Base-by-base conservation (phyloP, 2,888 invertebrate species). In the Acholoe squamosa region DNA sequence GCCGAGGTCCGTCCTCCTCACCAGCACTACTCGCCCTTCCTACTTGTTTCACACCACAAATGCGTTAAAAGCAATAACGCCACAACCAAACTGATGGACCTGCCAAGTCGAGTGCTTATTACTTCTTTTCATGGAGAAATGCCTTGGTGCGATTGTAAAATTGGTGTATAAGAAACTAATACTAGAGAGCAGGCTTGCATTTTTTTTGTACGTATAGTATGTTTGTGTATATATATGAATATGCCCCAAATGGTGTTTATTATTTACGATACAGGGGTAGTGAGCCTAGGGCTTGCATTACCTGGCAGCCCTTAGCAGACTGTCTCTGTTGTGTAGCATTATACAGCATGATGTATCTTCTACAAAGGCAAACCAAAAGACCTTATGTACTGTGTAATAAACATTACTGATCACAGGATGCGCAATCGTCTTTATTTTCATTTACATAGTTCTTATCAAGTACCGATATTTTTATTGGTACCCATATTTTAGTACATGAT, bases 301-400 rank as follows among this genome's bases (percentile, higher is more conserved):
- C 28, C 3, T 25, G 71, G 14, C 28, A 7, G 28, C 25, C 71
- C 71, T 14, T n/a, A 67, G 71, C 71, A 71, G 71, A 28, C 71
- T 71, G 71, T 71, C 71, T 71, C 71, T 71, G 71, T 71, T 71
- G 71, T 71, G 71, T 71, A 71, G 71, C 71, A 71, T 71, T 71
- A 71, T 84, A 84, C 33, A 84, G 43, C 84, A 34, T 84, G 16
- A 84, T 34, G 34, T 51, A 84, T 84, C 31, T 28, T 28, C 71
- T 25, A 28, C 28, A 71, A 71, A 77, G 84, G 25, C 84, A 84
- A 84, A 84, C 43, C 84, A 84, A 51, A 84, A n/a, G 84, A 84
- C 71, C 71, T 33, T 84, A 84, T 84, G 84, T 84, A 51, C 51
- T 84, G 25, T 84, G 84, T 84, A 84, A 84, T 84, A 84, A 84